phyloP scores from a whole-genome alignment of 2,888 invertebrate genomes.

The Synanthedon vespiformis region DNA sequence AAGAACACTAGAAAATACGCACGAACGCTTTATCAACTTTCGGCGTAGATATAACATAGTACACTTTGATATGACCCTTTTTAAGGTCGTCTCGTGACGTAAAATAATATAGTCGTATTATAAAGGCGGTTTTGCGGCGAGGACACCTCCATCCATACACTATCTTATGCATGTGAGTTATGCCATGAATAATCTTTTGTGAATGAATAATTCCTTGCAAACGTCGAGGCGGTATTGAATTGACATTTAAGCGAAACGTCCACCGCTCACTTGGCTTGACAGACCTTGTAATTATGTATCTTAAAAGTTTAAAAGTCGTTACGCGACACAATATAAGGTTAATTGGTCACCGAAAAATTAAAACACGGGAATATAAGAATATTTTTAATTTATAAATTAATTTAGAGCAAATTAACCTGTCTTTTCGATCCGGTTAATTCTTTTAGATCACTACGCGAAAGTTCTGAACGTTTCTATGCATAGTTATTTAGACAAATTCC shows the following conservation, averaged over 20 bases:
- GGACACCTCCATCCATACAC: not conserved
- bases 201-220: not conserved
- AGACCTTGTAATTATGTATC: slow-evolving; percentile 23
- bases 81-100: slow-evolving; percentile 20
- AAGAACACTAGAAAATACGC: slow-evolving; percentile 33
- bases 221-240: slow-evolving; percentile 11
- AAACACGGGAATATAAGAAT: not conserved
- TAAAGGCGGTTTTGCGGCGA: not conserved
- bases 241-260: slow-evolving; percentile 24
- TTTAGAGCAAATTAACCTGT: no score
- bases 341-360: not conserved
- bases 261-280: slow-evolving; percentile 22
- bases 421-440: no score
- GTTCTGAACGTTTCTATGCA: no score
- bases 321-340: not conserved
- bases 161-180: not conserved
- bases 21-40: slow-evolving; percentile 31
- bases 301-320: slow-evolving; percentile 3
- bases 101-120: not conserved
- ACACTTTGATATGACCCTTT: slow-evolving; percentile 28
- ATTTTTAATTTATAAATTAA: no score
- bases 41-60: slow-evolving; percentile 28
- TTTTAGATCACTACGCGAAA: no score
- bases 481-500: no score
- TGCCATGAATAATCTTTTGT: not conserved